Base-by-base conservation (phyloP, 2,113 vertebrate genomes). In the Arenaria interpres region DNA sequence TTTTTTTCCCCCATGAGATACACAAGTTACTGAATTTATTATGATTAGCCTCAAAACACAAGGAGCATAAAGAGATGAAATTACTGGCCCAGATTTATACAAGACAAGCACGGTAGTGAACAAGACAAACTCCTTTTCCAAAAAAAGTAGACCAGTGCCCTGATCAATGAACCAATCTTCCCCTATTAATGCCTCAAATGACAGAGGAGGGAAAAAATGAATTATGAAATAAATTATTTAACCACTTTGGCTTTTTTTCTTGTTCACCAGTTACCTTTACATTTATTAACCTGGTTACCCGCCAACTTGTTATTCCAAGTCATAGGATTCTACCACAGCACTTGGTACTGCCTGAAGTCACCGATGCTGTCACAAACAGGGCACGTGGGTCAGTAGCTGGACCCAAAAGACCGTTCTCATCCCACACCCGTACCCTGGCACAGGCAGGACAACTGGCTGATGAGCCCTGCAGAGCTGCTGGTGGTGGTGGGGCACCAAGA, bases 151-250 rank as follows among this genome's bases (percentile, higher is more conserved):
- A 45, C 37, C n/a, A 19, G 41, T n/a, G 60, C 62, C 53, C 89
- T 7, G 25, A 56, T 10, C 74, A 57, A 11, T 41, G 74, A 85
- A 30, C 43, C 57, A 14, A 77, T 56, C 53, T 76, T 89, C 69
- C 53, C 63, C 81, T 32, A 45, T 46, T 6, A 94, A 69, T 8
- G 4, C 57, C 67, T 50, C 79, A 41, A 74, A 32, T 37, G 7
- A 53, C 11, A 12, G 35, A 9, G 15, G 11, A 7, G 22, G 33
- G 14, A 22, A 23, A 15, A n/a, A 60, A 88, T 50, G 76, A 43
- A 75, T 95, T 79, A 27, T 35, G 41, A 37, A 77, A 95, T 51
- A 35, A 84, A 72, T 91, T 60, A 93, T 74, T 87, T 13, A 76
- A 51, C 35, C 60, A 51, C 32, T 13, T 43, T 28, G 24, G 6